A percentile compares a stretch with the other conserved stretches of the same genome.
Conservation (phyloP, 2,113 vertebrate species). For the Meleagris gallopavo region DNA sequence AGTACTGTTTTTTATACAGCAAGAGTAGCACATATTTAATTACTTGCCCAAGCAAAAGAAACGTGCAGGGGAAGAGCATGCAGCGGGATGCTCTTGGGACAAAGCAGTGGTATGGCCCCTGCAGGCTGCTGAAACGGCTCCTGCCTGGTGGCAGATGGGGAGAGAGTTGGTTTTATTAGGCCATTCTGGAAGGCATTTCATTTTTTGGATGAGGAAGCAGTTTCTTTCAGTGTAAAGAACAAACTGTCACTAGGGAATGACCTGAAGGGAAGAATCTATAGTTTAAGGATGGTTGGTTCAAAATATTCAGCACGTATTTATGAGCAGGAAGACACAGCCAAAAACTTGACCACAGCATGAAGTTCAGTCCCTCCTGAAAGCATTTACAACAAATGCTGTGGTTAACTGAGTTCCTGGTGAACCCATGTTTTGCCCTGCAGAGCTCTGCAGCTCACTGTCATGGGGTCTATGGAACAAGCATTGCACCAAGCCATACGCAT, state of each 20-base stretch:
- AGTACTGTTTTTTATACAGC: not conserved
- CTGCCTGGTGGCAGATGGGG: not conserved
- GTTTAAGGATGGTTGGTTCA: not conserved
- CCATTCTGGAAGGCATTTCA: not conserved
- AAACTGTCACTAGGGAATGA: not conserved
- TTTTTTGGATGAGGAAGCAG: not conserved
- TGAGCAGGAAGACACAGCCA: not conserved
- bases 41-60: not conserved
- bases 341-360: not conserved
- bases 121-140: accelerated
- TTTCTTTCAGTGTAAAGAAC: not conserved
- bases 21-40: not conserved
- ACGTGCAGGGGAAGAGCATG: accelerated
- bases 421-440: not conserved
- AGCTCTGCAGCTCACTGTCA: not conserved
- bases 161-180: not conserved
- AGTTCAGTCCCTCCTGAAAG: not conserved
- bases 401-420: not conserved
- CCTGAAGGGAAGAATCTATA: not conserved
- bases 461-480: not conserved
- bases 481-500: accelerated
- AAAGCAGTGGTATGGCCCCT: not conserved
- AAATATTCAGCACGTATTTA: not conserved
- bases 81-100: accelerated
- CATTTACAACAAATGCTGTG: not conserved